Evolutionary conservation across 2,113 vertebrate genomes (phyloP), one percentile per base, ranked within the genome.

Genomic region (Psilopsiagon aymara): DNA sequence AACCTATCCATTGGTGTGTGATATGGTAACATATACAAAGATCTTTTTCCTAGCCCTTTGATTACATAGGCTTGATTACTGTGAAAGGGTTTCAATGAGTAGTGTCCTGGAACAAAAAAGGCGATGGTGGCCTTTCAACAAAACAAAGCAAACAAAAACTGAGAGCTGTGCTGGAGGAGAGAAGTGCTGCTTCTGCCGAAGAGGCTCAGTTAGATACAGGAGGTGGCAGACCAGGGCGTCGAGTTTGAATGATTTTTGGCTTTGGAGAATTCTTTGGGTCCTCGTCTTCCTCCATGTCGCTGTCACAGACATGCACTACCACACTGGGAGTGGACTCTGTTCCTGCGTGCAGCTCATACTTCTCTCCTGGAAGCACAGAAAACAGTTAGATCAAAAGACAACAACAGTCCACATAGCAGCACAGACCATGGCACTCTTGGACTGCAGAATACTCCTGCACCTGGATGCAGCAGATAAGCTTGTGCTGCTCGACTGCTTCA

Each of bases 311-410:
- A 0, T 99, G 99, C 86, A 99, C 99, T 4, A 99, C 98, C 44
- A 99, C 99, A 17, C 98, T 99, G 37, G 99, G 98, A 43, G 98
- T 99, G 86, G 98, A 99, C 90, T 99, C 98, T 2, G 98, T 99
- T 73, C 98, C 98, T 13, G 98, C 98, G 0, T 99, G 98, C 41
- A 99, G 98, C 96, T 99, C 98, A 0, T 99, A 99, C 84, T 99
- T 99, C 96, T 99, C 98, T 96, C 98, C 99, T 99, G 94, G 28
- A 98, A 96, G 62, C 68, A 95, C 51, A 81, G 46, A 84, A 75
- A 14, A 20, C 2, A 41, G 11, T 77, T 69, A 67, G 4, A 19
- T 87, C 19, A 82, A 37, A 83, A 43, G 60, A 15, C 9, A 9
- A 31, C 11, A 7, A 31, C 11, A 7, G 33, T 5, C 37, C 27